Percentiles rank a stretch among this genome's conserved stretches.
Conservation (phyloP, 2,888 invertebrate genomes). For the Mythimna pallens region DNA sequence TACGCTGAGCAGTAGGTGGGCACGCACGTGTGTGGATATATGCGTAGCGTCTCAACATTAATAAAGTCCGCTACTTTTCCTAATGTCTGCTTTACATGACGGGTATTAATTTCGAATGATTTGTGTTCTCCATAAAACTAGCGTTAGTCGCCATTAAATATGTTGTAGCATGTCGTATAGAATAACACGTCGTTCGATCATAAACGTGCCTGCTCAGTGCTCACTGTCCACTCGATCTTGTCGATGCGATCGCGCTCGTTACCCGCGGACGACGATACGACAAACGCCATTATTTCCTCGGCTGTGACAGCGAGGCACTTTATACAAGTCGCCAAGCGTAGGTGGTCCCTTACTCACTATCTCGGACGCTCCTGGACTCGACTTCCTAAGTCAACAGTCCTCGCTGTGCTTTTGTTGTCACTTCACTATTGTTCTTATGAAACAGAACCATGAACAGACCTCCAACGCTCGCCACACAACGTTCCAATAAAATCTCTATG, state of each 20-base stretch:
- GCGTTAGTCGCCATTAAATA: conserved; percentile 55
- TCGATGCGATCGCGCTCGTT: conserved; percentile 74
- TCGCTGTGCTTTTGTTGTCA: conserved; percentile 83
- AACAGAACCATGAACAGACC: conserved; percentile 72
- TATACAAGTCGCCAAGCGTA: conserved; percentile 74
- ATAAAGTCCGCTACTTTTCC: conserved; percentile 54
- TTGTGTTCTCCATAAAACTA: conserved; percentile 54
- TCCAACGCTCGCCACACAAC: conserved; percentile 67
- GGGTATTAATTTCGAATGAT: conserved; percentile 61
- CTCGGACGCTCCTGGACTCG: conserved; percentile 67
- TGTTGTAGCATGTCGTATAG: conserved; percentile 57
- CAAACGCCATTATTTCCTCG: conserved; percentile 75
- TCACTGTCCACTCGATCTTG: conserved; percentile 67
- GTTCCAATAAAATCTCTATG: conserved; percentile 69
- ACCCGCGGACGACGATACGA: conserved; percentile 66
- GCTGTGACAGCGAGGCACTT: conserved; percentile 73
- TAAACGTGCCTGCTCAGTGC: conserved; percentile 61
- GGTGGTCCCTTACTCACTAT: conserved; percentile 84
- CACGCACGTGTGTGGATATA: conserved; percentile 49
- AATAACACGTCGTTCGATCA: conserved; percentile 73
- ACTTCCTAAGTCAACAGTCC: conserved; percentile 80
- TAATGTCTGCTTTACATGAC: conserved; percentile 55
- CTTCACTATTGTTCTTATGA: conserved; percentile 77
- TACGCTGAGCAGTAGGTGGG: conserved; percentile 52
- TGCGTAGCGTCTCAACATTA: conserved; percentile 38